Evolutionary conservation across 2,113 vertebrate species (phyloP), one percentile per base, ranked within the genome.

Genomic region (Nibea coibor): DNA sequence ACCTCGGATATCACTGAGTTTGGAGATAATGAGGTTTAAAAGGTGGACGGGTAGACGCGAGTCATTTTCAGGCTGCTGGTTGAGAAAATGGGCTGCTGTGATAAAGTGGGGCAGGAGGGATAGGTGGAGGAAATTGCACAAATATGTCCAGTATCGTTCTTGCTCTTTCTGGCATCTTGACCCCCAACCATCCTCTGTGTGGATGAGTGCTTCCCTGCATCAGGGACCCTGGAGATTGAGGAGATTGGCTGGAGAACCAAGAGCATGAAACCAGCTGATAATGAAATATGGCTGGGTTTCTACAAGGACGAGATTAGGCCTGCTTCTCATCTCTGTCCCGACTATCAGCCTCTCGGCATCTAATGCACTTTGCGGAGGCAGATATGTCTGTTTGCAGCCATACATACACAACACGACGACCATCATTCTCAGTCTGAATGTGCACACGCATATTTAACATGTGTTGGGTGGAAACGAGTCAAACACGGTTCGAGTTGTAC

Each of bases 251-350:
- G 17, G 22, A 85, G 79, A 83, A 91, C 22, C 62, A 10, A 48
- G 75, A 89, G 66, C 87, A 91, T 72, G 83, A 90, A 91, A 90
- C 72, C 82, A 71, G 14, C 58, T 39, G 88, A 92, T 89, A 89
- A 91, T 92, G 87, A 89, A 92, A 93, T 88, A 88, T 83, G 75
- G 53, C 73, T n/a, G 72, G 78, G 67, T 83, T 86, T 84, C 86
- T 85, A 83, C 82, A 67, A 84, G 86, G 88, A 89, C 86, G 75
- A 90, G 94, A 94, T 94, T 92, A 93, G 80, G 20, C 61, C 69
- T 43, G 77, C 69, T 61, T 91, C 85, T 91, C 81, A 75, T 88
- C 81, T 87, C 70, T 7, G 45, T n/a, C 5, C 67, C 0, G 5
- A 20, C 64, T 84, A 92, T 90, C 87, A 70, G 85, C 71, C 65